A percentile compares a stretch with the other conserved stretches of the same genome.
phyloP scores from a whole-genome alignment of 2,113 vertebrate genomes.

The Sylvilagus bachmani region DNA sequence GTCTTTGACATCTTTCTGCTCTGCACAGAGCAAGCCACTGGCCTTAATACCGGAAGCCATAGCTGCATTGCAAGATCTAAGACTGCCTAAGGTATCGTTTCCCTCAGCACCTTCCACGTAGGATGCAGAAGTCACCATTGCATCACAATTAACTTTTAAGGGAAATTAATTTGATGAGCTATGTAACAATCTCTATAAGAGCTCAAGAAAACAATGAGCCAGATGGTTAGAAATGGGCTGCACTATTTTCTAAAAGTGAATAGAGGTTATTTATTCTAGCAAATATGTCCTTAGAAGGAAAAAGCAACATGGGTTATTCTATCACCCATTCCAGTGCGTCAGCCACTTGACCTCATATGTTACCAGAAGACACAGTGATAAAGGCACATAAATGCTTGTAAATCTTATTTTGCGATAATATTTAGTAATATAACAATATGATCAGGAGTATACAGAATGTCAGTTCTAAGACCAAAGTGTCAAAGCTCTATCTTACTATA shows the following conservation, averaged over 20 bases:
- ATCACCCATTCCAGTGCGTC: neutral
- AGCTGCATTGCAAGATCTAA: accelerated
- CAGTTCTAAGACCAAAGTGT: neutral
- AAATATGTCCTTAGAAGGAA: neutral
- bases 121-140: neutral
- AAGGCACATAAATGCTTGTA: neutral
- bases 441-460: neutral
- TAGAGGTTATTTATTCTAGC: neutral
- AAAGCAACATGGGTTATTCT: neutral
- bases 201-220: neutral
- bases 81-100: neutral
- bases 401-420: neutral
- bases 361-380: neutral
- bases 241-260: neutral
- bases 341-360: neutral
- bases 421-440: neutral
- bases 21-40: neutral
- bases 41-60: neutral
- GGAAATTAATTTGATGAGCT: neutral
- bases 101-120: neutral
- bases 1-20: neutral
- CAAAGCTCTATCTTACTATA: neutral
- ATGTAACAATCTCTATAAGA: neutral
- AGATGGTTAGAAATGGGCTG: neutral
- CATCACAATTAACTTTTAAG: neutral